Base-by-base conservation (phyloP, 1,140 invertebrate genomes). In the Drosophila neocordata region DNA sequence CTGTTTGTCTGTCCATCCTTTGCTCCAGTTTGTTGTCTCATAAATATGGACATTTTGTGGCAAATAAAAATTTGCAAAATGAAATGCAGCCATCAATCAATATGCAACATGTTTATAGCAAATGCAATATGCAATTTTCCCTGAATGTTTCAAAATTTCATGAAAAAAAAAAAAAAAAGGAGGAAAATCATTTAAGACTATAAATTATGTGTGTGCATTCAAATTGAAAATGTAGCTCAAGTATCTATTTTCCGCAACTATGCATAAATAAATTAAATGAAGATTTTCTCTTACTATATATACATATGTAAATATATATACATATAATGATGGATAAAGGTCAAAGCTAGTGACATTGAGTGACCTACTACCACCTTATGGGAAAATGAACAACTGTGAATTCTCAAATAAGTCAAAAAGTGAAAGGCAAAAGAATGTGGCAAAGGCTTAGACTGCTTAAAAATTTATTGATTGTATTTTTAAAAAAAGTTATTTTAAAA, bases 21-120 rank as follows among this genome's bases (percentile, higher is more conserved):
- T 56, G 18, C 1, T 22, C n/a, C 62, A 4, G 18, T 53, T 18
- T 11, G 35, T 41, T 24, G 24, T 48, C 63, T 73, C 48, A 74
- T 74, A 67, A 74, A 74, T 74, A 74, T 74, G 72, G 56, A 38
- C 63, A 67, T 67, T 31, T 73, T 74, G 68, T 34, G 37, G 62
- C 31, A 35, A 65, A 58, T 41, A 51, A 59, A 70, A 65, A 63
- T 63, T 63, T 56, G 69, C 53, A 73, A 73, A 73, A 73, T 73
- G 60, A 73, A 73, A 74, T 66, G 56, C 53, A 60, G 12, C 62
- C 62, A 67, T 74, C 71, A 74, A 73, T 65, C 41, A 27, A 20
- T 61, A 57, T 55, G 13, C 18, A 74, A 74, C 72, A 75, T 74
- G 64, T 75, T 38, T 11, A 61, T 56, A 57, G 71, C 59, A 57